Evolutionary conservation across 2,888 invertebrate species (phyloP), one percentile per base, ranked within the genome.

Genomic region (Ischnura elegans): DNA sequence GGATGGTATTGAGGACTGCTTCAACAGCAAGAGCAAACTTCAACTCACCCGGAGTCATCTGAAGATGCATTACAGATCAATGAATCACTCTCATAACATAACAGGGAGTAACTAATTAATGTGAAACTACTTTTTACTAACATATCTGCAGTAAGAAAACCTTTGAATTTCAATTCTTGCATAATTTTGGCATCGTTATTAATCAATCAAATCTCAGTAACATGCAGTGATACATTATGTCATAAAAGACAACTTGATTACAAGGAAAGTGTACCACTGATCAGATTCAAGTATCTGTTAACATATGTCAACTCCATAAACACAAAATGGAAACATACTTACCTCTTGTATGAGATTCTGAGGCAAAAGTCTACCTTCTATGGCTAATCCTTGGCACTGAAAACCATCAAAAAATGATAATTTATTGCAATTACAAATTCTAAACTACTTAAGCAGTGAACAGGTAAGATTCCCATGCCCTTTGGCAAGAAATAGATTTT

Each of bases 1-100:
- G 99, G 95, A 99, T 99, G 93, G 98, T 98, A 96, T 99, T 99
- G 93, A 99, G 96, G 3, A 99, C 99, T 2, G 99, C 98, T 96
- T 99, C 99, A 0, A 99, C 99, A 93, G 99, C 99, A 29, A 99
- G 96, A 0, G 99, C 99, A 96, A 99, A 99, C 96, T 99, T 99
- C 95, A 99, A 96, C 96, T 99, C 99, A 85, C 99, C 99, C 0
- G 99, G 97, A 0, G 99, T 99, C 99, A 99, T 99, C 97, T 97
- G 95, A 8, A 95, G 94, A 85, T 85, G 84, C 87, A 93, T 21
- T n/a, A 61, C n/a, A n/a, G n/a, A n/a, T 21, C 5, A 10, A 45
- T 36, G 43, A 46, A n/a, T n/a, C 61, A 61, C 2, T 6, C 21
- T 61, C 1, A 61, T 0, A 61, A 25, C 21, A 61, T 61, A 3